phyloP scores from a whole-genome alignment of 2,888 invertebrate genomes.

The Drosophila peninsularis region DNA sequence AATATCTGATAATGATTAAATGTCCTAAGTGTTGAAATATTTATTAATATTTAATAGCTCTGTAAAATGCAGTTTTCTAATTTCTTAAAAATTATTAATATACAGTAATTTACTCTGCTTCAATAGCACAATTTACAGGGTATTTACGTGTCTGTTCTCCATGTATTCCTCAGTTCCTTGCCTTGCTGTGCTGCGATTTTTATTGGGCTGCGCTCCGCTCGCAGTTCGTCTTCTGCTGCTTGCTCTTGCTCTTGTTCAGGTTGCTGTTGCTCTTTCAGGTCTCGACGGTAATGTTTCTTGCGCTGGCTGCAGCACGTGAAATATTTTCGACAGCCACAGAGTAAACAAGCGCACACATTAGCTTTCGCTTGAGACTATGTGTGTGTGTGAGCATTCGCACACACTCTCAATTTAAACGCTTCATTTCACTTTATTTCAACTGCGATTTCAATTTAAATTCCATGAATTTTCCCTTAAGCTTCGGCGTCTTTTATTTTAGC shows the following conservation, averaged over 20 bases:
- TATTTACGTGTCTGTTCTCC: not conserved
- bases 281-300: slow-evolving; percentile 70
- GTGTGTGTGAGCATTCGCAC: slow-evolving; percentile 21
- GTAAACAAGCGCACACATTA: slow-evolving; percentile 77
- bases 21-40: no score
- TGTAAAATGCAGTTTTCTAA: no score
- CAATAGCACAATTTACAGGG: slow-evolving; percentile 22
- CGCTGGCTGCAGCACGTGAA: slow-evolving; percentile 70
- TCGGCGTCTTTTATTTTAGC: slow-evolving; percentile 58
- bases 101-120: no score
- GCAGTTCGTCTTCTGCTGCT: slow-evolving; percentile 9
- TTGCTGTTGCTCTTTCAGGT: slow-evolving; percentile 26
- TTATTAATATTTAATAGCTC: no score
- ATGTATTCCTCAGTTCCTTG: not conserved
- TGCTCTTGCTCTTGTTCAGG: slow-evolving; percentile 19
- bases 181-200: slow-evolving; percentile 22
- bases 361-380: slow-evolving; percentile 48
- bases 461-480: slow-evolving; percentile 59
- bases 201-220: slow-evolving; percentile 31
- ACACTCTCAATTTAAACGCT: slow-evolving; percentile 71
- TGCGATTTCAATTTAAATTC: slow-evolving; percentile 81
- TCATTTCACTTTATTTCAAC: slow-evolving; percentile 80
- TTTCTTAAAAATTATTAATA: no score
- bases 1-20: no score
- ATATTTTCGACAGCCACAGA: slow-evolving; percentile 76